Percentiles rank a stretch among this genome's conserved stretches.
phyloP scores from a whole-genome alignment of 2,113 vertebrate species.

The Entelurus aequoreus region DNA sequence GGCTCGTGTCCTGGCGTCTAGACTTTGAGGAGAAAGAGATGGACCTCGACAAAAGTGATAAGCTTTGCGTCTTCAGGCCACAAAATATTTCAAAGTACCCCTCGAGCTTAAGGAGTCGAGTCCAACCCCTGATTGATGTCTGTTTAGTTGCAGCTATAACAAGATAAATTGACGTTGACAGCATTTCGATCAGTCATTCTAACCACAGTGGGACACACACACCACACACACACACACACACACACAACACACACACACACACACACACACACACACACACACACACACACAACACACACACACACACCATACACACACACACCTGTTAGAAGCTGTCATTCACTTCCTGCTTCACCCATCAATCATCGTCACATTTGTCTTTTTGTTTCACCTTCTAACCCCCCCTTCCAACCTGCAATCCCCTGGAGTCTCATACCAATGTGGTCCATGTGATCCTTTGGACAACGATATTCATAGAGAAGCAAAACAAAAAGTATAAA shows the following conservation, averaged over 20 bases:
- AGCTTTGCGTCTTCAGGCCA: no score
- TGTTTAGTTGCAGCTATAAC: background rate
- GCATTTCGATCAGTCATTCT: conserved; percentile 16
- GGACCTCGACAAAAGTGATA: no score
- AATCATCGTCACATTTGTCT: conserved; percentile 6
- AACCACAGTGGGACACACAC: conserved; percentile 17
- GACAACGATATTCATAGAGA: no score
- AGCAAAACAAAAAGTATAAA: no score
- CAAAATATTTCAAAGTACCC: no score
- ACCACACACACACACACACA: no score
- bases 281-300: background rate
- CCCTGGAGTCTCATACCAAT: background rate
- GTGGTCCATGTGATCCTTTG: no score
- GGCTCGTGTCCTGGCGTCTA: conserved; percentile 27
- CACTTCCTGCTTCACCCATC: conserved; percentile 34
- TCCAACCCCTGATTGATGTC: no score
- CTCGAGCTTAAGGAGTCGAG: no score
- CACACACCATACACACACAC: conserved; percentile 12
- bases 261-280: background rate
- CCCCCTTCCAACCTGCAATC: background rate
- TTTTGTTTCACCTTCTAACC: conserved; percentile 7
- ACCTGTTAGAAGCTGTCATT: conserved; percentile 37
- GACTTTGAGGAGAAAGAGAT: conserved; percentile 10
- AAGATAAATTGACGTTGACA: conserved; percentile 21
- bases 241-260: conserved; percentile 14